Evolutionary conservation across 2,113 vertebrate species (phyloP), one percentile per base, ranked within the genome.

Genomic region (Rynchops niger): DNA sequence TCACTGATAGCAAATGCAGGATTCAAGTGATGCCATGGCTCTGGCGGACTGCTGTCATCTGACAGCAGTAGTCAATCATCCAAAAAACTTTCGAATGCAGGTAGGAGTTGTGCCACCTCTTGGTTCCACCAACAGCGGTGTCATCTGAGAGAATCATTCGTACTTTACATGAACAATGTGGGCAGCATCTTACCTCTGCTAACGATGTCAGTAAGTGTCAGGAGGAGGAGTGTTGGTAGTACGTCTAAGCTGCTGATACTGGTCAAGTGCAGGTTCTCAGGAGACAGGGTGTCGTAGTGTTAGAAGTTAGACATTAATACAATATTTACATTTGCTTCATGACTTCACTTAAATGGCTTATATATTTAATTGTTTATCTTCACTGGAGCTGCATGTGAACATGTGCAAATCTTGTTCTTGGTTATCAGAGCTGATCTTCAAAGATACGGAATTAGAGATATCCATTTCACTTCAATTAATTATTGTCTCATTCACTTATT

Each of bases 231-330:
- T 22, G 30, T 1, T 72, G 62, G 3, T 11, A 19, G 2, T 45
- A 23, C n/a, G 25, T 66, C 19, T 80, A 0, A 0, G 1, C 6
- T 73, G 29, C 27, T 81, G 29, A n/a, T 43, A 52, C 5, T 36
- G 22, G 7, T 25, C 22, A 81, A 72, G 12, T 12, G 7, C 25
- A 74, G 10, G 12, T 3, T 53, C 14, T 42, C 2, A 1, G 27
- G 16, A 72, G 25, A 34, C 27, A 30, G 6, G 2, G 3, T 76
- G 5, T 25, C 52, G 62, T 12, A 8, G 12, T 40, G 4, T 52
- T 40, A 30, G 7, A 62, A 65, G 14, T n/a, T 38, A n/a, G 8
- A 36, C 11, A 38, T 38, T 45, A 69, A 65, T 65, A n/a, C 27
- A 43, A 11, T 56, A 53, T 40, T 52, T 76, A 26, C 5, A 7